phyloP scores from a whole-genome alignment of 1,140 invertebrate species.

The Mizuhopecten yessoensis region DNA sequence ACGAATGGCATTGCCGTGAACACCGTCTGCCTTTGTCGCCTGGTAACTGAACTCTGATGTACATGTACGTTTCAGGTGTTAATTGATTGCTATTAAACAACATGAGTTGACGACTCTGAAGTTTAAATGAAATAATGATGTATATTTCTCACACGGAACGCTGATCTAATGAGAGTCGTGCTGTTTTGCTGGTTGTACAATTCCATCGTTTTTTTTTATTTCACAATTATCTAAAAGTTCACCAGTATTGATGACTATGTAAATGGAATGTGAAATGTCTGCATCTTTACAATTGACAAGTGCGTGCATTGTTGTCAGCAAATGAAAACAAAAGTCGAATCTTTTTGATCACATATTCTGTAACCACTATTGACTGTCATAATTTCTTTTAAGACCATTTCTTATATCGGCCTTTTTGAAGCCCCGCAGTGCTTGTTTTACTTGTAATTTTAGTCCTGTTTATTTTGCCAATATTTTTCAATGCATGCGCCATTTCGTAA shows the following conservation, averaged over 20 bases:
- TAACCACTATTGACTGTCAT: not conserved
- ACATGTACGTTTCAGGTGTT: not conserved
- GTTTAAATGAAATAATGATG: not conserved
- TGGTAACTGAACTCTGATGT: not conserved
- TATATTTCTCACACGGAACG: not conserved
- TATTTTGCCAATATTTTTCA: too few species aligned
- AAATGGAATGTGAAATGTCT: not conserved
- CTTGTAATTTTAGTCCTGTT: too few species aligned
- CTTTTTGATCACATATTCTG: not conserved
- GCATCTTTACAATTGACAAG: not conserved
- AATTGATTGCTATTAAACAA: not conserved
- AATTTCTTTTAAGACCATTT: not conserved
- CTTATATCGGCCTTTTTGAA: too few species aligned
- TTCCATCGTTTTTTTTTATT: not conserved
- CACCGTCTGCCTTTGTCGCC: not conserved
- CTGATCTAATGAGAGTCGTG: not conserved
- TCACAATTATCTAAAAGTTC: constrained; percentile 1
- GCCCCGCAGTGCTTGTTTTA: too few species aligned
- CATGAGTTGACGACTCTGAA: not conserved
- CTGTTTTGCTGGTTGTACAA: not conserved
- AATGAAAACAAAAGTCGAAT: not conserved
- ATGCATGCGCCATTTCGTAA: too few species aligned
- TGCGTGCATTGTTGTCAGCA: not conserved
- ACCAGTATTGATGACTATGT: not conserved
- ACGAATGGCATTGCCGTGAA: not conserved